Percentiles rank a stretch among this genome's conserved stretches.
These are phyloP conservation scores for Xiphias gladius DNA, from an alignment of 2,113 vertebrate genomes.

Conservation along the genomic window DNA sequence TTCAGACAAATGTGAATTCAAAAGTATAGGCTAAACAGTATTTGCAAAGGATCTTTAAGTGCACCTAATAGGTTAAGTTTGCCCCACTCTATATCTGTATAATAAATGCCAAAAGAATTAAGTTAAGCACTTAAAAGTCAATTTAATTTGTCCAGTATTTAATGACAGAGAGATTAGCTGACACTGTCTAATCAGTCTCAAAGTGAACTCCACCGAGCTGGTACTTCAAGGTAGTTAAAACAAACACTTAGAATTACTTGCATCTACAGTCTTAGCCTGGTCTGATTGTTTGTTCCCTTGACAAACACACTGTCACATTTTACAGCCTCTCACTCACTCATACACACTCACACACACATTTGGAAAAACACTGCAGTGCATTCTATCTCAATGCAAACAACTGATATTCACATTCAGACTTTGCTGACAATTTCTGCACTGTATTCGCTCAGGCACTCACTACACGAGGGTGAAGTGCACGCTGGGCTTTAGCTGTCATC, in stretches of 20 bases:
- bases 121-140: slow-evolving; percentile 25
- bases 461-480: not conserved
- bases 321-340: not conserved
- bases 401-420: slow-evolving; percentile 54
- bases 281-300: slow-evolving; percentile 32
- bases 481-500: slow-evolving; percentile 64
- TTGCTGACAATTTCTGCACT: slow-evolving; percentile 9
- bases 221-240: slow-evolving; percentile 44
- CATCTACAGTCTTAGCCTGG: slow-evolving; percentile 17
- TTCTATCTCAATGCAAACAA: slow-evolving; percentile 34
- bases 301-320: slow-evolving; percentile 6
- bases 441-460: slow-evolving; percentile 33
- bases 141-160: slow-evolving; percentile 21
- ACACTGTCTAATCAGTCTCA: slow-evolving; percentile 8
- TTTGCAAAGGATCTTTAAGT: slow-evolving; percentile 48
- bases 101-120: slow-evolving; percentile 2
- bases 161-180: not conserved
- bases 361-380: slow-evolving; percentile 33
- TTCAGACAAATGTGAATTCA: slow-evolving; percentile 19
- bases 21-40: slow-evolving; percentile 1
- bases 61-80: slow-evolving; percentile 43
- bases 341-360: slow-evolving; percentile 1
- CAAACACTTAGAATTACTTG: slow-evolving; percentile 27
- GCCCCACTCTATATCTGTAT: slow-evolving; percentile 6
- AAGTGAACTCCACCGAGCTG: slow-evolving; percentile 46